Conservation (phyloP, 2,797 vertebrate genomes). For the Chaetodon trifasciatus region DNA sequence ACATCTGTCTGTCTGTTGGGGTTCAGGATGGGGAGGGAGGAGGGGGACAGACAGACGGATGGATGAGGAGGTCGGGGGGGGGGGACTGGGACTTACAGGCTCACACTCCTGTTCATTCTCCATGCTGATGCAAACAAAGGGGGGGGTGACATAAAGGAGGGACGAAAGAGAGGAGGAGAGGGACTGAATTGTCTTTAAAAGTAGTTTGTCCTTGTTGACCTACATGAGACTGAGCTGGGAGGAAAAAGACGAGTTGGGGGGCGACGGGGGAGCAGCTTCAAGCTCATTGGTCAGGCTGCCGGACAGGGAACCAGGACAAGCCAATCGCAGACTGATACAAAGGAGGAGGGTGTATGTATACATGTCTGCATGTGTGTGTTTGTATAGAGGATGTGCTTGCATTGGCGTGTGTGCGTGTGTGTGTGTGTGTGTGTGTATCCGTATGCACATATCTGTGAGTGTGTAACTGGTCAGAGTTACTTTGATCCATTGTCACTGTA, state of each 20-base stretch:
- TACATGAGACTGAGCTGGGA: conserved; percentile 66
- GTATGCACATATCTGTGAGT: conserved; percentile 67
- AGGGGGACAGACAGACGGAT: conserved; percentile 36
- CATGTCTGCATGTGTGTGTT: conserved; percentile 61
- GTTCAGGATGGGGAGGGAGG: conserved; percentile 30
- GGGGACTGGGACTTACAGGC: conserved; percentile 49
- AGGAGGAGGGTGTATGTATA: conserved; percentile 71
- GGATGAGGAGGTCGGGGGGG: conserved; percentile 15
- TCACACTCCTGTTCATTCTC: conserved; percentile 80
- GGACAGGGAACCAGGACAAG: conserved; percentile 79
- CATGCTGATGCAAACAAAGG: conserved; percentile 81
- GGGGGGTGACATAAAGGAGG: conserved; percentile 46
- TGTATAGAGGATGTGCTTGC: conserved; percentile 62
- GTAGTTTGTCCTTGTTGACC: conserved; percentile 69
- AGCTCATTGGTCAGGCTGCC: conserved; percentile 81
- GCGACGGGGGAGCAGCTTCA: conserved; percentile 70
- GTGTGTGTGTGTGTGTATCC: conserved; percentile 43
- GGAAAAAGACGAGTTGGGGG: conserved; percentile 17
- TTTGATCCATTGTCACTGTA: conserved; percentile 84
- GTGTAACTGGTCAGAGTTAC: conserved; percentile 77
- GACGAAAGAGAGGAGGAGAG: conserved; percentile 17
- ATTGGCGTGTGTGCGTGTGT: conserved; percentile 26
- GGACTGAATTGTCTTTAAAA: conserved; percentile 64
- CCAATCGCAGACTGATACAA: conserved; percentile 83
- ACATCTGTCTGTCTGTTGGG: conserved; percentile 71